phyloP scores from a whole-genome alignment of 2,113 vertebrate genomes.

The Trematomus loennbergii region DNA sequence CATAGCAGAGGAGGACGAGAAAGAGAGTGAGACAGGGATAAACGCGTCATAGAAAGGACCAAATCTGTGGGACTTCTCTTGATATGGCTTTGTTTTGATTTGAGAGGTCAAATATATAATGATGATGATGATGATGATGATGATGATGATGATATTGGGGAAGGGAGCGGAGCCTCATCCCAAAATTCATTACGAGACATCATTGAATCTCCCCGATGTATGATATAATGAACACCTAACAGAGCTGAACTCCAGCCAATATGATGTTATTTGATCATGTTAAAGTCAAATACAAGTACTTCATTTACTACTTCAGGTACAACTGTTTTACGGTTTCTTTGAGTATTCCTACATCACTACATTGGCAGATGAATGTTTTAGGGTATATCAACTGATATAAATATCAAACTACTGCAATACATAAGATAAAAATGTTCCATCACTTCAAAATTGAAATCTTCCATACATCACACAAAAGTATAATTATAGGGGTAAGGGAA shows the following conservation, averaged over 20 bases:
- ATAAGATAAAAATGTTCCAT: too few species aligned
- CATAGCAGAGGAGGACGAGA: constrained; percentile 15
- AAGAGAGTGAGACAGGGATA: constrained; percentile 9
- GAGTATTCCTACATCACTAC: not conserved
- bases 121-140: not conserved
- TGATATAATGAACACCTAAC: not conserved
- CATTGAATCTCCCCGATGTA: not conserved
- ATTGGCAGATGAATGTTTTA: not conserved
- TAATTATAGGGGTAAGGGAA: too few species aligned
- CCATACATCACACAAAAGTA: too few species aligned
- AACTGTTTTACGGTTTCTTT: not conserved
- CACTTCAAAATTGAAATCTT: too few species aligned
- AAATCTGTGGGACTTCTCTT: not conserved
- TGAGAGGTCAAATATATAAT: not conserved
- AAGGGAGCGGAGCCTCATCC: not conserved
- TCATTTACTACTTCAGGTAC: not conserved
- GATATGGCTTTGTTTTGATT: too few species aligned
- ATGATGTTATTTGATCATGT: not conserved
- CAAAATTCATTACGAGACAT: not conserved
- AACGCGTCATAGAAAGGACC: not conserved
- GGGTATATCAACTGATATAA: too few species aligned
- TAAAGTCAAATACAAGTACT: not conserved
- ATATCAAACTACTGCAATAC: not conserved
- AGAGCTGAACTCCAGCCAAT: not conserved
- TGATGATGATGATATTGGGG: not conserved